These are phyloP conservation scores for Vipera latastei DNA, from an alignment of 2,797 vertebrate genomes.

Conservation along the genomic window DNA sequence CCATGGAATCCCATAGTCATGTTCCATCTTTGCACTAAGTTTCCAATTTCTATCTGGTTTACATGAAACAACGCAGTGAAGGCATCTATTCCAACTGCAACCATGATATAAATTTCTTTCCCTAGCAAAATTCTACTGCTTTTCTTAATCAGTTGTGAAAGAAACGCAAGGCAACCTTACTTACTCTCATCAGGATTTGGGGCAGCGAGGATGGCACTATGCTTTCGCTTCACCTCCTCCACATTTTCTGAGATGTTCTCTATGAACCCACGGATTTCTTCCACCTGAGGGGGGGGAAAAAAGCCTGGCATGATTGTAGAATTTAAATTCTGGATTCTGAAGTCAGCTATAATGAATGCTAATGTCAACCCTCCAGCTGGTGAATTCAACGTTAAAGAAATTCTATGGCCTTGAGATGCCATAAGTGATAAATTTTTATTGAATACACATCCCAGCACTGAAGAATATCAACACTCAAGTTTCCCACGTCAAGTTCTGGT, in stretches of 20 bases:
- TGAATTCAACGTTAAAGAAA: too few relatives aligned
- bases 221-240: slow-evolving; percentile 95
- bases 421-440: too few relatives aligned
- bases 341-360: background rate
- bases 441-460: too few relatives aligned
- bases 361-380: too few relatives aligned
- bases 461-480: too few relatives aligned
- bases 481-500: too few relatives aligned
- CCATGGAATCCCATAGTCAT: background rate
- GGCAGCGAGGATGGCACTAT: slow-evolving; percentile 91
- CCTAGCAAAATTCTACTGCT: background rate
- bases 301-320: background rate
- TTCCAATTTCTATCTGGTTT: background rate
- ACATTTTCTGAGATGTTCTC: slow-evolving; percentile 92
- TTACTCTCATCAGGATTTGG: slow-evolving; percentile 90
- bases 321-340: background rate
- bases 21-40: background rate
- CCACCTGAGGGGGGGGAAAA: slow-evolving; percentile 75
- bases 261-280: slow-evolving; percentile 92
- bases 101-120: too few relatives aligned
- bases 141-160: background rate
- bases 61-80: background rate
- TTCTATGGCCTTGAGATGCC: too few relatives aligned
- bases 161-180: slow-evolving; percentile 33
- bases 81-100: background rate